phyloP scores from a whole-genome alignment of 2,113 vertebrate species.

The Montifringilla adamsi region DNA sequence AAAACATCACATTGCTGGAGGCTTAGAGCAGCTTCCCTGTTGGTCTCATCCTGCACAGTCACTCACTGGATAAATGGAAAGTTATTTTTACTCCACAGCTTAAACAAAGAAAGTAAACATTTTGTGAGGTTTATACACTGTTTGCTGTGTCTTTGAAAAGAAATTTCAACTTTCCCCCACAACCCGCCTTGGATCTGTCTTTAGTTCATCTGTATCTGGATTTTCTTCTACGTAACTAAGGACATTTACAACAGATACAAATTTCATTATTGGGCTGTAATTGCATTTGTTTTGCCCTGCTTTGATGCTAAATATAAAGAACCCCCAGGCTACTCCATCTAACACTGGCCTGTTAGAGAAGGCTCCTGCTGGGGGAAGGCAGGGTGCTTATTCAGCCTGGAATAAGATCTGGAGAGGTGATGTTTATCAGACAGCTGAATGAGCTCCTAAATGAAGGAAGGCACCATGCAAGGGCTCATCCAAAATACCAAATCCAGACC shows the following conservation, averaged over 20 bases:
- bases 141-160: neutral
- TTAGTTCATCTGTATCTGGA: conserved; percentile 14
- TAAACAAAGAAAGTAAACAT: conserved; percentile 7
- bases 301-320: conserved; percentile 59
- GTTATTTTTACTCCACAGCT: neutral
- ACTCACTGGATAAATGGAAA: conserved; percentile 1
- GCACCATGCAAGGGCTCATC: neutral
- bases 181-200: neutral
- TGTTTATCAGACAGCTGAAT: neutral
- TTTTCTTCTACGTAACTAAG: neutral
- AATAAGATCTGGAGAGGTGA: neutral
- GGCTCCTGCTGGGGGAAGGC: neutral
- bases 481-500: neutral
- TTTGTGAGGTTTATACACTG: neutral
- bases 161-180: neutral
- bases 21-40: neutral
- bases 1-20: fast-evolving
- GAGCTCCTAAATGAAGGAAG: neutral
- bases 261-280: conserved; percentile 25
- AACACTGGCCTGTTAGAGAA: neutral
- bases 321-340: conserved; percentile 9
- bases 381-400: neutral
- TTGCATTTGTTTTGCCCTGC: conserved; percentile 39
- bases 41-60: neutral
- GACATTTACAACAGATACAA: conserved; percentile 26